A percentile compares a stretch with the other conserved stretches of the same genome.
phyloP scores from a whole-genome alignment of 2,113 vertebrate species.

The Gracilinanus agilis region DNA sequence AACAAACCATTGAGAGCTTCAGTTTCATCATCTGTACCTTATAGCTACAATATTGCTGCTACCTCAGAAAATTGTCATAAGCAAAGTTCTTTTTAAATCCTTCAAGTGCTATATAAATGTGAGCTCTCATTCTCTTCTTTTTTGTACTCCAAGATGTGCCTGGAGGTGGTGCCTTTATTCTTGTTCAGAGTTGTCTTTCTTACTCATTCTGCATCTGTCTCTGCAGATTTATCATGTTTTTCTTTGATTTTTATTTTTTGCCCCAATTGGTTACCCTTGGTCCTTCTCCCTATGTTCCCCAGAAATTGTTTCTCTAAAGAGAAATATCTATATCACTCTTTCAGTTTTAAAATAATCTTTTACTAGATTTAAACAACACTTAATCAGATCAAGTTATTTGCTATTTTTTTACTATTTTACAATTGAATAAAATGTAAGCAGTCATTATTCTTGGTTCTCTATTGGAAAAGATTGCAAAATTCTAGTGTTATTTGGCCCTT shows the following conservation, averaged over 20 bases:
- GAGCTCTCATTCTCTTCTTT: not conserved
- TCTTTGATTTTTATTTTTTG: not conserved
- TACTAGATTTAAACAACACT: not conserved
- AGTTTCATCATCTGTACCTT: not conserved
- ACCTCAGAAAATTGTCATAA: not conserved
- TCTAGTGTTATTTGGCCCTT: not conserved
- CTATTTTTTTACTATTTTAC: not conserved
- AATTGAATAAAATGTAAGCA: not conserved
- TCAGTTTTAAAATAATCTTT: not conserved
- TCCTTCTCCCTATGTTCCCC: not conserved
- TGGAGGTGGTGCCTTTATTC: not conserved
- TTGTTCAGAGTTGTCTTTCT: not conserved
- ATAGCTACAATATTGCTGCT: not conserved
- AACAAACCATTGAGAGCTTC: not conserved
- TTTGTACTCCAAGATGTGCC: not conserved
- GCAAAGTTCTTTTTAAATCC: not conserved
- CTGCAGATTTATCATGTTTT: not conserved
- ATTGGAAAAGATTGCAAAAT: not conserved
- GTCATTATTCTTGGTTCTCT: not conserved
- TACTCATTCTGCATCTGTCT: not conserved
- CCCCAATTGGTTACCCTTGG: not conserved
- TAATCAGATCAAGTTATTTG: not conserved
- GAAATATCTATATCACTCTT: not conserved
- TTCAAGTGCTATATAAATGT: not conserved
- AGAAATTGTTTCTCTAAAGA: not conserved